Conservation (phyloP, 1,140 invertebrate species). For the Hyles euphorbiae region DNA sequence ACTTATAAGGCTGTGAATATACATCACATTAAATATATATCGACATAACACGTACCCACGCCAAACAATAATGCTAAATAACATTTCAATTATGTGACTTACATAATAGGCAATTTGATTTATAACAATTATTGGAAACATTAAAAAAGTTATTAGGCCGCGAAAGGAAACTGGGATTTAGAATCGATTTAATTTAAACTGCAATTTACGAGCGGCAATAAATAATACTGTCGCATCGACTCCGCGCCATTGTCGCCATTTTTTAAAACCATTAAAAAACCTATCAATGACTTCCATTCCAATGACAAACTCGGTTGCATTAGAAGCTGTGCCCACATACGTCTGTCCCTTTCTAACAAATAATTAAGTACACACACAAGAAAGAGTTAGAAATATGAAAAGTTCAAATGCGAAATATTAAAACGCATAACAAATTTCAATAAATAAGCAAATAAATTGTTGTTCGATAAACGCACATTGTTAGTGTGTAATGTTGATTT, state of each 20-base stretch:
- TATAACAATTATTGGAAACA: constrained; percentile 47
- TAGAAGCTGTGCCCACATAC: constrained; percentile 24
- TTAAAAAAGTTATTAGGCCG: constrained; percentile 42
- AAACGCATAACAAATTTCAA: constrained; percentile 68
- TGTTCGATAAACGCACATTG: constrained; percentile 62
- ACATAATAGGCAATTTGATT: constrained; percentile 42
- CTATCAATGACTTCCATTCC: constrained; percentile 60
- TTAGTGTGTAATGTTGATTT: constrained; percentile 64
- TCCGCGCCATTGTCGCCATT: constrained; percentile 61
- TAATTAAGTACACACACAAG: constrained; percentile 25
- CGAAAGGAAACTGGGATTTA: constrained; percentile 50
- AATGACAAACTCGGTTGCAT: constrained; percentile 51
- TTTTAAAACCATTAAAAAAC: constrained; percentile 72
- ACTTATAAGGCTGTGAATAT: too few relatives aligned
- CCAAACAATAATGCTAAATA: too few relatives aligned
- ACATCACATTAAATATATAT: too few relatives aligned
- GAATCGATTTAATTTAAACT: constrained; percentile 65
- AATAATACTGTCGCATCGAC: constrained; percentile 55
- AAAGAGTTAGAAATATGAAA: constrained; percentile 19
- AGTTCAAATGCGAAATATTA: constrained; percentile 33
- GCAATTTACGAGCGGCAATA: constrained; percentile 67
- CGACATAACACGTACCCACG: constrained; percentile 1
- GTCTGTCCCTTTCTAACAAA: constrained; percentile 34
- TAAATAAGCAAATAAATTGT: constrained; percentile 73
- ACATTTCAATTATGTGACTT: constrained; percentile 2